Evolutionary conservation across 2,888 invertebrate genomes (phyloP), one percentile per base, ranked within the genome.

Genomic region (Rambutsinella grinnellia): DNA sequence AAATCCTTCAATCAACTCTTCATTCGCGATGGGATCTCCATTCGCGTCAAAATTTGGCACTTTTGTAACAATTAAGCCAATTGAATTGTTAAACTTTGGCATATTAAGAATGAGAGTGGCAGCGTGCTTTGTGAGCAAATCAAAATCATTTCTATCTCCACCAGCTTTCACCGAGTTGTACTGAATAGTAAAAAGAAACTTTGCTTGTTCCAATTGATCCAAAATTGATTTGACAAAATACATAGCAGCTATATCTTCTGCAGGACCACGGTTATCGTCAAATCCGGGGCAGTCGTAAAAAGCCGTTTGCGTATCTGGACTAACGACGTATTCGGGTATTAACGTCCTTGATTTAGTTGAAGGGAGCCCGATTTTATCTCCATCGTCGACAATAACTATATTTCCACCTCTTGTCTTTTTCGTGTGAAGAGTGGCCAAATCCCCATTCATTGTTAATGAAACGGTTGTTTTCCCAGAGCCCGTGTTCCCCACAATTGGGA

Each of bases 151-250:
- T 10, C 44, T 8, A 44, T 44, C 15, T n/a, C n/a, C n/a, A 13
- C 44, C 44, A 44, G 13, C 10, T 44, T 44, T 44, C 10, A 44
- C 44, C 10, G 44, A 44, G 13, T 8, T 10, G 44, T 44, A 44
- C n/a, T n/a, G n/a, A n/a, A n/a, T n/a, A n/a, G n/a, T n/a, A n/a
- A n/a, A n/a, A n/a, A n/a, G n/a, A n/a, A n/a, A n/a, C n/a, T n/a
- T n/a, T n/a, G n/a, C n/a, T n/a, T n/a, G n/a, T n/a, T n/a, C n/a
- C n/a, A n/a, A n/a, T n/a, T n/a, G n/a, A n/a, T n/a, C n/a, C n/a
- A n/a, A n/a, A n/a, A n/a, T n/a, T n/a, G n/a, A n/a, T n/a, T 60
- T 60, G 3, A 60, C 13, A 60, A 60, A 36, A 23, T 24, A 44
- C 24, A 17, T 57, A 2, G 57, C 27, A 27, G 57, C 57, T 17